Evolutionary conservation across 2,888 invertebrate species (phyloP).

Genomic region (Chironomus tentans): DNA sequence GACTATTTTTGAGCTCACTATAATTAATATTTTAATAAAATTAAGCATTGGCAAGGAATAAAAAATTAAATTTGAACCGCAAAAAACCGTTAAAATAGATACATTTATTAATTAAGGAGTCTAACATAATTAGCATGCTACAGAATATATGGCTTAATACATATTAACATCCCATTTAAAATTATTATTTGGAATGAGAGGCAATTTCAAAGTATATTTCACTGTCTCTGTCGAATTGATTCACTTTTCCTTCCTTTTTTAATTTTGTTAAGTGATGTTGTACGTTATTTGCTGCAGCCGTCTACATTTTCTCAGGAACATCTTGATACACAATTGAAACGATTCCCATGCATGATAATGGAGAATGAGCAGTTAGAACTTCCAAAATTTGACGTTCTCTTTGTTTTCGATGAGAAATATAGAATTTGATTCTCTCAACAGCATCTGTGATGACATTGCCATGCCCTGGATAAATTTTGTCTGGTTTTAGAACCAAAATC

Average conservation of each 20-base stretch:
- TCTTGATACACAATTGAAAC: slow-evolving; percentile 74
- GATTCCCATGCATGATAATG: slow-evolving; percentile 64
- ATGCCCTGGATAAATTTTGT: slow-evolving; percentile 85
- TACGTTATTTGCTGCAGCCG: slow-evolving; percentile 79
- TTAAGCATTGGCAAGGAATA: too few species aligned
- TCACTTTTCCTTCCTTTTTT: slow-evolving; percentile 64
- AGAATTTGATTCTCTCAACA: slow-evolving; percentile 61
- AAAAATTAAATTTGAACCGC: too few species aligned
- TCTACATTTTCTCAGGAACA: slow-evolving; percentile 61
- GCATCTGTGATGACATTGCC: slow-evolving; percentile 74
- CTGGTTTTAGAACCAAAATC: slow-evolving; percentile 63
- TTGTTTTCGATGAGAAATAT: slow-evolving; percentile 75
- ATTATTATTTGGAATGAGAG: too few species aligned
- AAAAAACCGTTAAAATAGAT: too few species aligned
- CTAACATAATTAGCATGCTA: too few species aligned
- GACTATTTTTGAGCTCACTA: too few species aligned
- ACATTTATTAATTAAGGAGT: too few species aligned
- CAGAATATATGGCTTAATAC: too few species aligned
- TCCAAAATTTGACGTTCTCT: slow-evolving; percentile 76
- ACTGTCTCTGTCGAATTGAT: slow-evolving; percentile 40
- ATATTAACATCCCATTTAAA: too few species aligned
- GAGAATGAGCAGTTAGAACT: slow-evolving; percentile 48
- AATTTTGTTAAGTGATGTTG: slow-evolving; percentile 78
- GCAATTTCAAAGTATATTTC: slow-evolving; percentile 32
- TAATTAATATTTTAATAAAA: too few species aligned